These are phyloP conservation scores for Hydriomena furcata DNA, from an alignment of 2,888 invertebrate genomes.

Conservation along the genomic window DNA sequence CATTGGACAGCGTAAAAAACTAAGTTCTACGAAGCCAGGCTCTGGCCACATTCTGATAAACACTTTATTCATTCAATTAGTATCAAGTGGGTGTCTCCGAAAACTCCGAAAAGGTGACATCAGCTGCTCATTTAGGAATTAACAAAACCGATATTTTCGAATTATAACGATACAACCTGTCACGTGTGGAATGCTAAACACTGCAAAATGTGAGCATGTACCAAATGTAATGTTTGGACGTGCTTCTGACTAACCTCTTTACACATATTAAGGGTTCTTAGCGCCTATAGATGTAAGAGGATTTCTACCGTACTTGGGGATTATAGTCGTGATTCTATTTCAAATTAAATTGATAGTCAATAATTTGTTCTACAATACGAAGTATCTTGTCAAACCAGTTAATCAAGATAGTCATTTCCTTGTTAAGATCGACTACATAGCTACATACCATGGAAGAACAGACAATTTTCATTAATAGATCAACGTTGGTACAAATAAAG, in stretches of 20 bases:
- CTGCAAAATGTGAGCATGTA: too few relatives aligned
- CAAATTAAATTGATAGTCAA: not conserved
- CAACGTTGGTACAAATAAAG: too few relatives aligned
- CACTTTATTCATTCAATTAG: constrained; percentile 8
- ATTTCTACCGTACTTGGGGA: too few relatives aligned
- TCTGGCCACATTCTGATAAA: constrained; percentile 1
- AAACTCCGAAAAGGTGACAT: constrained; percentile 15
- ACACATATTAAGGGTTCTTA: too few relatives aligned
- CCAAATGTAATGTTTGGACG: too few relatives aligned
- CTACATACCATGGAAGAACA: not conserved
- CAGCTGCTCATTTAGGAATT: constrained; percentile 4
- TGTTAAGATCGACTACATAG: not conserved
- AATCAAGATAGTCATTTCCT: constrained; percentile 7
- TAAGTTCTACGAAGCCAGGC: not conserved
- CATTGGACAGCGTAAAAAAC: not conserved
- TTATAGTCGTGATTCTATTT: too few relatives aligned
- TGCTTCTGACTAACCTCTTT: too few relatives aligned
- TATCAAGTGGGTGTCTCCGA: constrained; percentile 5
- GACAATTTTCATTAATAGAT: not conserved
- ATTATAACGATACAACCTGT: too few relatives aligned
- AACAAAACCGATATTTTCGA: constrained; percentile 1
- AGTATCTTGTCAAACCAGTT: constrained; percentile 10
- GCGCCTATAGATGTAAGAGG: too few relatives aligned
- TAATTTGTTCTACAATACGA: not conserved
- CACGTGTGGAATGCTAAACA: too few relatives aligned